A percentile compares a stretch with the other conserved stretches of the same genome.
Conservation (phyloP, 1,140 invertebrate species). For the Drosophila neocordata region DNA sequence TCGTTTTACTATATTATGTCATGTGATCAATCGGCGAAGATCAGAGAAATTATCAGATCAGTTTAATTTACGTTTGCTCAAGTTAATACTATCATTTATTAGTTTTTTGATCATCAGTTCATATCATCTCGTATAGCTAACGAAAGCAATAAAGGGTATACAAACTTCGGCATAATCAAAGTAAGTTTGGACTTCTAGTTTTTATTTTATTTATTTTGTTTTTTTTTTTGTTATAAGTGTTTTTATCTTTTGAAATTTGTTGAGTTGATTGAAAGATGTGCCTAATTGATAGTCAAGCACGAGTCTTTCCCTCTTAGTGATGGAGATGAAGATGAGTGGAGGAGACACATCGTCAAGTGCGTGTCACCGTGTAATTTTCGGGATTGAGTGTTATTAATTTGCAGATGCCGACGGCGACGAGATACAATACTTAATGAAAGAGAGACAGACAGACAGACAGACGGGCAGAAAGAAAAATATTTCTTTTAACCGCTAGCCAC, state of each 20-base stretch:
- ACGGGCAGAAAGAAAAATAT: conserved; percentile 28
- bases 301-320: conserved; percentile 36
- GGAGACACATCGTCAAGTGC: conserved; percentile 65
- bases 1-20: too few species aligned
- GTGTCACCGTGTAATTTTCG: conserved; percentile 78
- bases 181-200: too few species aligned
- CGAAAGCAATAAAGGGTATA: too few species aligned
- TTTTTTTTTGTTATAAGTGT: conserved; percentile 12
- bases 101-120: too few species aligned
- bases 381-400: conserved; percentile 80
- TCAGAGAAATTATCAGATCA: too few species aligned
- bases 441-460: conserved; percentile 37
- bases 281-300: conserved; percentile 78
- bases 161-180: too few species aligned
- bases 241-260: conserved; percentile 20
- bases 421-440: conserved; percentile 28
- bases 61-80: too few species aligned
- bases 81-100: too few species aligned
- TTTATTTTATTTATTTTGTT: conserved; percentile 26
- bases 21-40: too few species aligned
- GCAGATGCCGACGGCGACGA: conserved; percentile 59
- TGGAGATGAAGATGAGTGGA: conserved; percentile 19
- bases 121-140: too few species aligned
- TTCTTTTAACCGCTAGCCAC: conserved; percentile 45
- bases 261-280: conserved; percentile 76